phyloP scores from a whole-genome alignment of 2,113 vertebrate genomes.

The Pagrus major region DNA sequence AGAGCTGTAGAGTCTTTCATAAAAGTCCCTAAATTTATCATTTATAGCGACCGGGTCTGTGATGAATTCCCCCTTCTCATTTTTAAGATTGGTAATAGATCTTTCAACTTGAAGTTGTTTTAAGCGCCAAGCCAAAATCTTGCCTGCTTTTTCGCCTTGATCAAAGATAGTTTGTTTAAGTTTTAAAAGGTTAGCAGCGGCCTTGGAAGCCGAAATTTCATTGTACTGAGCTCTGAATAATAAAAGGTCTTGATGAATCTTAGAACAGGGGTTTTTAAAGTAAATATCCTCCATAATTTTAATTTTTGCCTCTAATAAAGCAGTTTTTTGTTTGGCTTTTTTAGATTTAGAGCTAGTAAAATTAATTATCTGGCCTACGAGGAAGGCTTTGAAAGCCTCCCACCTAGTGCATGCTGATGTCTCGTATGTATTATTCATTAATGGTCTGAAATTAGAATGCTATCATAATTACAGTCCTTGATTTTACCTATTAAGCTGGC shows the following conservation, averaged over 20 bases:
- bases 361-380: background rate
- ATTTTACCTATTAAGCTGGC: too few species aligned
- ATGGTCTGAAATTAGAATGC: too few species aligned
- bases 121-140: background rate
- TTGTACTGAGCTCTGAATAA: conserved; percentile 2
- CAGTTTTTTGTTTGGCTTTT: too few species aligned
- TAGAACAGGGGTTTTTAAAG: too few species aligned
- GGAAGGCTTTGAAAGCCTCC: background rate
- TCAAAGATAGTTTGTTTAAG: background rate
- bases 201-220: background rate
- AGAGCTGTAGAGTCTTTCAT: background rate
- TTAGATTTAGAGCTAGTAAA: background rate
- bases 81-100: too few species aligned
- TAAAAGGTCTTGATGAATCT: background rate
- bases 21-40: too few species aligned
- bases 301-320: too few species aligned
- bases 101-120: background rate
- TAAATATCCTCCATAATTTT: background rate
- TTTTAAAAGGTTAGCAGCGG: background rate
- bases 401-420: background rate
- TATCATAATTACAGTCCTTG: too few species aligned
- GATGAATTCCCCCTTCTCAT: too few species aligned
- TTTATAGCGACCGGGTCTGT: too few species aligned
- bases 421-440: background rate
- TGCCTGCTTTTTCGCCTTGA: background rate